Evolutionary conservation across 2,113 vertebrate species (phyloP), one percentile per base, ranked within the genome.

Genomic region (Lagopus leucura): DNA sequence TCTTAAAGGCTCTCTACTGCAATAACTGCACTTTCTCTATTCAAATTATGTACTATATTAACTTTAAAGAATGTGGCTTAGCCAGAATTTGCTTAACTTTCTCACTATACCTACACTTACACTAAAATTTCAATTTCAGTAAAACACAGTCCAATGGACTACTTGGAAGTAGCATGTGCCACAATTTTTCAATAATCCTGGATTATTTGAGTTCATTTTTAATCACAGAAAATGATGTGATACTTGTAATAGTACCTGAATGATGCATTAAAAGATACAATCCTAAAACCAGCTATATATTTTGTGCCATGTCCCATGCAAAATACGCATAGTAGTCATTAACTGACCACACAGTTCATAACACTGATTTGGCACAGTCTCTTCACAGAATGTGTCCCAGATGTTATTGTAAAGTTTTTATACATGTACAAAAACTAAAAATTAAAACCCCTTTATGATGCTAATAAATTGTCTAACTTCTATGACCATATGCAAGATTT

Each of bases 381-480:
- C 83, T 84, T 93, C 72, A 66, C 11, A 57, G 80, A 93, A 82
- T 89, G 60, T 88, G 28, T 89, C 79, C 91, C 96, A 97, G 93
- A 97, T 95, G 94, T 88, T 94, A 67, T 6, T 67, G 38, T 74
- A 64, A 93, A 91, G 57, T 82, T 89, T 80, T 77, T 60, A 69
- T 87, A 30, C n/a, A 78, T 10, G n/a, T 61, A 71, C 21, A 50
- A 92, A 91, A 96, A 50, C 22, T 16, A 63, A 84, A 92, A 92
- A 72, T 22, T 75, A 73, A 78, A 86, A 34, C 8, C 13, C 10
- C 45, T 96, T 94, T 88, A 60, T 83, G 74, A 91, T 9, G 32
- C 36, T 95, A 96, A 85, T 81, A 96, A 97, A 96, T 89, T 91
- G 47, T 42, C 48, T n/a, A 83, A 86, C 58, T 91, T 93, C 66